Conservation (phyloP, 2,797 vertebrate species). For the Crenichthys baileyi region DNA sequence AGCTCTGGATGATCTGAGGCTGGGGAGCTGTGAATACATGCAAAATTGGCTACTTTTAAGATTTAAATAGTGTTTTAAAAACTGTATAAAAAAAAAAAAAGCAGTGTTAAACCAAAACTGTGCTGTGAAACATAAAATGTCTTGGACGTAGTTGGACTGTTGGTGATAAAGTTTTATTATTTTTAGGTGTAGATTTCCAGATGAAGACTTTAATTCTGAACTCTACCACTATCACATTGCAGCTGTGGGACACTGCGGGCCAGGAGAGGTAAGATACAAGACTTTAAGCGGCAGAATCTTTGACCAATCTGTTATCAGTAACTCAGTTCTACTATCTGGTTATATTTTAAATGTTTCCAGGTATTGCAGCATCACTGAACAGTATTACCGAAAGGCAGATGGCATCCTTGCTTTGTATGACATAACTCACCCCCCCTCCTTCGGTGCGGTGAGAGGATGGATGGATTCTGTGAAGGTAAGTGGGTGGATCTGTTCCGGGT, state of each 20-base stretch:
- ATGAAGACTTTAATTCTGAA: conserved; percentile 82
- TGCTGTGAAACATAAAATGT: background rate
- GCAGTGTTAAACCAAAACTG: background rate
- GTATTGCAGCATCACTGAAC: conserved; percentile 86
- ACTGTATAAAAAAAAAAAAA: background rate
- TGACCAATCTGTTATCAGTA: background rate
- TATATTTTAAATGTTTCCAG: conserved; percentile 32
- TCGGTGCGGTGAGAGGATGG: conserved; percentile 81
- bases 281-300: background rate
- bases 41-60: background rate
- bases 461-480: conserved; percentile 84
- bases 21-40: background rate
- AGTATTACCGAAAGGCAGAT: conserved; percentile 86
- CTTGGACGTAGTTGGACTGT: background rate
- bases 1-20: background rate
- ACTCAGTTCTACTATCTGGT: background rate
- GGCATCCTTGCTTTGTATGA: conserved; percentile 87
- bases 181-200: conserved; percentile 85
- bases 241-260: conserved; percentile 90
- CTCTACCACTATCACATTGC: conserved; percentile 79
- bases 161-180: background rate
- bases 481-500: conserved; percentile 18
- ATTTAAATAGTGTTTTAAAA: background rate
- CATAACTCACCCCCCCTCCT: conserved; percentile 75
- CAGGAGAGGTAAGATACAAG: conserved; percentile 82